A percentile compares a stretch with the other conserved stretches of the same genome.
phyloP scores from a whole-genome alignment of 2,113 vertebrate species.

The Isurus oxyrinchus region DNA sequence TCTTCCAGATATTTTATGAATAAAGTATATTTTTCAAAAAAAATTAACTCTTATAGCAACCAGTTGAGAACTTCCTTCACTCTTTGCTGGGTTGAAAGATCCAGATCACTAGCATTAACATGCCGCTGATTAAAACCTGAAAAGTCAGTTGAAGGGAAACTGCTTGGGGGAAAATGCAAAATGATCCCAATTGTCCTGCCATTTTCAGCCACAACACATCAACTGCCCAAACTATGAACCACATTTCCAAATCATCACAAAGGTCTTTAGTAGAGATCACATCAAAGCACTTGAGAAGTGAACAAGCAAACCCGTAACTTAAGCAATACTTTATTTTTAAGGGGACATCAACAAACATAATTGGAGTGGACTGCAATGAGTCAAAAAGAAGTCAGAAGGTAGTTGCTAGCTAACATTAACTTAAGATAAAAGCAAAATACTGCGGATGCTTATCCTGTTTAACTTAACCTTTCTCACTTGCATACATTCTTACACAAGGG shows the following conservation, averaged over 20 bases:
- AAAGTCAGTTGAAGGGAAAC: neutral
- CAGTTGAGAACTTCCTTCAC: neutral
- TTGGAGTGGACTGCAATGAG: neutral
- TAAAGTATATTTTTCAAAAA: no score
- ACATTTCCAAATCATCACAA: neutral
- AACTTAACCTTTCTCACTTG: neutral
- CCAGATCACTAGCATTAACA: neutral
- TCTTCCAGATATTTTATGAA: no score
- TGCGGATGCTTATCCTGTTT: neutral
- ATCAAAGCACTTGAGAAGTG: neutral
- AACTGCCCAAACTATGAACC: neutral
- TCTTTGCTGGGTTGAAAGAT: neutral
- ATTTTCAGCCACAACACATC: neutral
- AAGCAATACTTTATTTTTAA: conserved; percentile 5
- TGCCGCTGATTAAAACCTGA: neutral
- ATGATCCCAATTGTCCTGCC: neutral
- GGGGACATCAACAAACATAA: neutral
- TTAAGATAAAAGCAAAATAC: no score
- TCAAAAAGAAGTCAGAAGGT: neutral
- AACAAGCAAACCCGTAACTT: neutral
- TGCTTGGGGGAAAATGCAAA: neutral
- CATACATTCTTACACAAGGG: neutral
- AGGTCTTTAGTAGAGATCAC: neutral
- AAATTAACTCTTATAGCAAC: neutral
- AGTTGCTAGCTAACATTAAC: neutral